Base-by-base conservation (phyloP, 2,113 vertebrate genomes). In the Vulpes ferrilata region DNA sequence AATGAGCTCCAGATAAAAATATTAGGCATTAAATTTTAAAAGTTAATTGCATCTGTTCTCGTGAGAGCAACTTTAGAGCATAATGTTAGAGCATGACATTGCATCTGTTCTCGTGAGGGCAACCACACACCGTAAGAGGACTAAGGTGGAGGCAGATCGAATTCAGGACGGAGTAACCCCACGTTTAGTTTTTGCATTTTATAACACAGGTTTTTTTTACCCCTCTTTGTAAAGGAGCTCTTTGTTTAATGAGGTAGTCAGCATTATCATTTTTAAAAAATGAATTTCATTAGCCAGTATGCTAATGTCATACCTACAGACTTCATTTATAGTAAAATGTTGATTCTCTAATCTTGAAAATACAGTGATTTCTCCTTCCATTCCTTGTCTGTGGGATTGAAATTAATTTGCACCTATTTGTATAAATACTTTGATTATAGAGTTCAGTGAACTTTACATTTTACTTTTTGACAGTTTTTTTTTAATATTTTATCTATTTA, bases 261-360 rank as follows among this genome's bases (percentile, higher is more conserved):
- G 57, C n/a, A 89, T 19, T 74, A 32, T 83, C 38, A 19, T 64
- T 53, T 87, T 30, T 30, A 0, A 27, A 35, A 84, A 74, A 85
- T 59, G 43, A 38, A 32, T 81, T 83, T 81, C 16, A 69, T 55
- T 65, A 51, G 19, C 38, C 20, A 90, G 32, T 88, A 67, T 73
- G 38, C 76, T 84, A 15, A 60, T 93, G 16, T 93, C 0, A 0
- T 27, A 43, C 65, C 2, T 3, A 1, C 65, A 53, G 20, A 53
- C 65, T 93, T 83, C n/a, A 38, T 78, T 87, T 88, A 32, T 93
- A 48, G 59, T 94, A 88, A 98, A 98, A 74, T 16, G 2, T 25
- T 23, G 27, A 0, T 2, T 91, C 48, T 8, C 43, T 88, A 20
- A 59, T 0, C 71, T 94, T 59, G 80, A 23, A 92, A 94, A 7